Percentiles rank a stretch among this genome's conserved stretches.
phyloP scores from a whole-genome alignment of 2,113 vertebrate species.

The Synodontis membranacea region DNA sequence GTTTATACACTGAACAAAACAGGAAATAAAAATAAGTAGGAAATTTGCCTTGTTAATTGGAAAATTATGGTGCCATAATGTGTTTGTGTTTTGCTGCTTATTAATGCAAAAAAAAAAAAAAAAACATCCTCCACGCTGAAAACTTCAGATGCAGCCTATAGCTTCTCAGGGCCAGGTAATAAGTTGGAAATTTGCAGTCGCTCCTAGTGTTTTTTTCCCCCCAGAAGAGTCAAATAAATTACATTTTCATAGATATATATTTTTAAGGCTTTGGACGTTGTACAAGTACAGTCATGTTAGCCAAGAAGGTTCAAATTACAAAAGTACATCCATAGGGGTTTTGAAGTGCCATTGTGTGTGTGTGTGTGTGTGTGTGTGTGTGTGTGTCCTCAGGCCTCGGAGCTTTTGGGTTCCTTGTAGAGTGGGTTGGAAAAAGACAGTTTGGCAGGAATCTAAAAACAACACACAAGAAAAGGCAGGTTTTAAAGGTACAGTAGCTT shows the following conservation, averaged over 20 bases:
- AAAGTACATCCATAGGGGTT: slow-evolving; percentile 18
- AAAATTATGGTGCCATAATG: not conserved
- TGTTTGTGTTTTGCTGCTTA: slow-evolving; percentile 2
- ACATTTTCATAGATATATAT: slow-evolving; percentile 3
- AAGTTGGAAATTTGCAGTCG: slow-evolving; percentile 22
- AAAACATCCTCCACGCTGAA: not conserved
- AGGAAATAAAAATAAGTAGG: slow-evolving; percentile 1
- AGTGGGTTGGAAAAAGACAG: slow-evolving; percentile 74
- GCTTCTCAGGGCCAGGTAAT: not conserved
- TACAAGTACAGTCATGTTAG: slow-evolving; percentile 44
- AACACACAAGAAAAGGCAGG: slow-evolving; percentile 44
- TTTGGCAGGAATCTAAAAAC: slow-evolving; percentile 56
- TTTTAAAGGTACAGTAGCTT: not conserved
- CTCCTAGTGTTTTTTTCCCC: slow-evolving; percentile 24
- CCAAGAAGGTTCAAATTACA: slow-evolving; percentile 36
- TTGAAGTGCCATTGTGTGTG: not conserved
- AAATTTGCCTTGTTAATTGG: not conserved
- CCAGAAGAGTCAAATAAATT: slow-evolving; percentile 24
- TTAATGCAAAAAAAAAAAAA: too few species aligned
- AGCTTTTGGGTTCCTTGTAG: slow-evolving; percentile 64
- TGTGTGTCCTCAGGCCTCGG: slow-evolving; percentile 60
- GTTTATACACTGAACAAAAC: not conserved
- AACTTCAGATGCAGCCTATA: not conserved
- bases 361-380: slow-evolving; percentile 27
- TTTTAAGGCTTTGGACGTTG: not conserved